These are phyloP conservation scores for Scarus forsteni DNA, from an alignment of 2,797 vertebrate genomes.

Conservation along the genomic window DNA sequence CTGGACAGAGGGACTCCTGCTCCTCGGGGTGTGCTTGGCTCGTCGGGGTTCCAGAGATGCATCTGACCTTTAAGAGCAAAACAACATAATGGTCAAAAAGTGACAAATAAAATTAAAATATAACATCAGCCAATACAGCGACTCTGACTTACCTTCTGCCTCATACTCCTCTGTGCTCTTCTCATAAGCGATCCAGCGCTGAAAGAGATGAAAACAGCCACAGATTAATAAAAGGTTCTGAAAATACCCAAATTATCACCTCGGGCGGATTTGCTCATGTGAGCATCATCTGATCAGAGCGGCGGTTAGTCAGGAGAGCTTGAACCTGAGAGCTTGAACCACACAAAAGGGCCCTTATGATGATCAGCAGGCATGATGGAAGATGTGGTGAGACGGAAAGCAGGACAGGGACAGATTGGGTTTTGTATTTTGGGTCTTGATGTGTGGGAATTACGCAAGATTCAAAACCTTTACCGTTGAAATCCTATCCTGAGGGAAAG, in stretches of 20 bases:
- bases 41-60: constrained; percentile 97
- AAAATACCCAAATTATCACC: neutral
- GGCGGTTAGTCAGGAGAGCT: constrained; percentile 19
- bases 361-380: constrained; percentile 8
- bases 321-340: constrained; percentile 6
- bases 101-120: neutral
- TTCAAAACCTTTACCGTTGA: too few relatives aligned
- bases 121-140: rapidly evolving
- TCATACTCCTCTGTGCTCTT: constrained; percentile 80
- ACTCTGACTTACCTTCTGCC: constrained; percentile 75
- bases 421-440: too few relatives aligned
- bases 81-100: neutral
- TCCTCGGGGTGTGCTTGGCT: constrained; percentile 85
- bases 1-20: constrained; percentile 70
- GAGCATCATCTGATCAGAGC: constrained; percentile 14
- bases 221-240: neutral
- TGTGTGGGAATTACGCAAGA: too few relatives aligned
- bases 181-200: constrained; percentile 82
- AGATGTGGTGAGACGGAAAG: neutral
- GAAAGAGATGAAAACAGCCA: constrained; percentile 17
- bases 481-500: too few relatives aligned
- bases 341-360: constrained; percentile 54
- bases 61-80: constrained; percentile 86
- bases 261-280: neutral
- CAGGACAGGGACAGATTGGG: too few relatives aligned